Evolutionary conservation across 2,888 invertebrate genomes (phyloP).

Genomic region (Ecdyonurus torrentis): DNA sequence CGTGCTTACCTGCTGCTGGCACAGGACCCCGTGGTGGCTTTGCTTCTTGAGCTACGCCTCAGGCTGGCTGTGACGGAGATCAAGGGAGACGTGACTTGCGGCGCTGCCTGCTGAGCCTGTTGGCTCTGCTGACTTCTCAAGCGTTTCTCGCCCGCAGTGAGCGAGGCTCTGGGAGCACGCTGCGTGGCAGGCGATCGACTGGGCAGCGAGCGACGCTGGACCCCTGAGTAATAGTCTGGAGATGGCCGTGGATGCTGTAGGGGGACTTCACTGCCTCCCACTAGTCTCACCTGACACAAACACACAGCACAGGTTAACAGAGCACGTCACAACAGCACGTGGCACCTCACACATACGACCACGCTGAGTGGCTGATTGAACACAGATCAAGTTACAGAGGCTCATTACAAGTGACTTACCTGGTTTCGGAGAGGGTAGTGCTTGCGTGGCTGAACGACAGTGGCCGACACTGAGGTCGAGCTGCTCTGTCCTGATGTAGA

Average conservation of each 20-base stretch:
- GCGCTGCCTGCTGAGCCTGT: slow-evolving; percentile 7
- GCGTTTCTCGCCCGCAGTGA: slow-evolving; percentile 2
- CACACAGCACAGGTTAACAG: too few species aligned
- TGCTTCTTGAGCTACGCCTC: slow-evolving; percentile 33
- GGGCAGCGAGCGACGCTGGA: background rate
- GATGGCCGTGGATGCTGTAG: background rate
- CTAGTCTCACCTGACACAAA: background rate
- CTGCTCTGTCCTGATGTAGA: too few species aligned
- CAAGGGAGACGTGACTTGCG: slow-evolving; percentile 6
- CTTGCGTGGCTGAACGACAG: slow-evolving; percentile 8
- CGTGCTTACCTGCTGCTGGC: slow-evolving; percentile 41
- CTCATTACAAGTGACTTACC: slow-evolving; percentile 18
- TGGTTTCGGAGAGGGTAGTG: slow-evolving; percentile 30
- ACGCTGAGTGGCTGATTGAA: too few species aligned
- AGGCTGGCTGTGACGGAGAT: slow-evolving; percentile 21
- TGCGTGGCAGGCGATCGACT: background rate
- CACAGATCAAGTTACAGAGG: too few species aligned
- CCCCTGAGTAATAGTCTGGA: background rate
- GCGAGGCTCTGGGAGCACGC: background rate
- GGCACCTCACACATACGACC: too few species aligned
- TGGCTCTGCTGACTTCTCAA: slow-evolving; percentile 6
- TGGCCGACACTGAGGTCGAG: background rate
- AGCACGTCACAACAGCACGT: too few species aligned
- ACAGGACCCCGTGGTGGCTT: slow-evolving; percentile 49
- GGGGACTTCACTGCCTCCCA: background rate